A percentile compares a stretch with the other conserved stretches of the same genome.
phyloP scores from a whole-genome alignment of 2,113 vertebrate species.

The Anser brachyrhynchus region DNA sequence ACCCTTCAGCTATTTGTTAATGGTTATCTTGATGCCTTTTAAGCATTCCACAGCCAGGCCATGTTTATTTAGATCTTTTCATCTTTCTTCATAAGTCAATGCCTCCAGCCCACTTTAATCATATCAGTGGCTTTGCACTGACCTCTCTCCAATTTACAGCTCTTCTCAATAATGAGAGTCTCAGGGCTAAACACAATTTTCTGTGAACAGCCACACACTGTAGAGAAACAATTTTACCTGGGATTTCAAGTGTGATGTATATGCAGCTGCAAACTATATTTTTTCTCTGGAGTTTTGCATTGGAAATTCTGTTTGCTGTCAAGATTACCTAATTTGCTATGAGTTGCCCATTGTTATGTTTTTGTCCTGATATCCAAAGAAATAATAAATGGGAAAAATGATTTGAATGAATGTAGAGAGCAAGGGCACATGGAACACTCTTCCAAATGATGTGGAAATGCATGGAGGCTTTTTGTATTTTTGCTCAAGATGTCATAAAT shows the following conservation, averaged over 20 bases:
- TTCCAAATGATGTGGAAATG: background rate
- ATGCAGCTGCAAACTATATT: conserved; percentile 17
- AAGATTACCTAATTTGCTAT: background rate
- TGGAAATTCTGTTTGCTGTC: background rate
- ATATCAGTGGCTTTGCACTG: conserved; percentile 42
- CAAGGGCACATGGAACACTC: background rate
- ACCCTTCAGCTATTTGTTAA: conserved; percentile 56
- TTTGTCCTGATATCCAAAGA: background rate
- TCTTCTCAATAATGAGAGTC: conserved; percentile 50
- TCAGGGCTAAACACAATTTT: conserved; percentile 51
- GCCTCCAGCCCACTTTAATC: conserved; percentile 62
- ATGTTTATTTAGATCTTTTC: conserved; percentile 56
- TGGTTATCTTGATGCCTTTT: conserved; percentile 33
- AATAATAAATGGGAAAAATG: background rate
- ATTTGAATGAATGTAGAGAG: background rate
- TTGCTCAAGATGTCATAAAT: background rate
- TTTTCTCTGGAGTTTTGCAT: background rate
- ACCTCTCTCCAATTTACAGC: conserved; percentile 54
- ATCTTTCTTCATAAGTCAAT: conserved; percentile 43
- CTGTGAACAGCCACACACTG: background rate
- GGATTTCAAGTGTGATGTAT: conserved; percentile 36
- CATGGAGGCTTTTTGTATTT: background rate
- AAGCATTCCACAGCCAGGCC: background rate
- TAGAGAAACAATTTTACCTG: conserved; percentile 13
- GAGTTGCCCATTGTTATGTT: background rate